Evolutionary conservation across 2,113 vertebrate species (phyloP), one percentile per base, ranked within the genome.

Genomic region (Sceloporus tristichus): DNA sequence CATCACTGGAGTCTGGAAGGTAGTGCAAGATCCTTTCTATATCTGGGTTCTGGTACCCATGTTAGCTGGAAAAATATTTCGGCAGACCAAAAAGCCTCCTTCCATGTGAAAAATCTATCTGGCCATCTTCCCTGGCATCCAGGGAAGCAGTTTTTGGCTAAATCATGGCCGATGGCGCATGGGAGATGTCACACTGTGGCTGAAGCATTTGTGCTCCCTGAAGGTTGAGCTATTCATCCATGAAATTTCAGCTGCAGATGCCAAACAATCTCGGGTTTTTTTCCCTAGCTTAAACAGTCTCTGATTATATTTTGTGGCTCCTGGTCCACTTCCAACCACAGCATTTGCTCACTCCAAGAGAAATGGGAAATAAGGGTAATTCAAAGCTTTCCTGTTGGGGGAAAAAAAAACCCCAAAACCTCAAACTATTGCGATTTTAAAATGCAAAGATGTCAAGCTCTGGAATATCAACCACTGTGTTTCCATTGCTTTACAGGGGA

Each of bases 51-150:
- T 92, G 92, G 94, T 94, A 94, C 94, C 93, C 85, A 93, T 89
- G 89, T 90, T 91, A 94, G 94, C 92, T 91, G 92, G 90, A 93
- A 74, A 87, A 93, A 85, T 91, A 92, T 93, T 91, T 89, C 91
- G 94, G 91, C 29, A 29, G 42, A 18, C 27, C 40, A 85, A 77
- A 34, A 56, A 71, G 68, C 5, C 4, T 25, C 11, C 27, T n/a
- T 38, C 18, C 66, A 40, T 13, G 48, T 48, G 48, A 48, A 86
- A 91, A 87, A 87, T 91, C 91, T 81, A 90, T 91, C 90, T 93
- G 94, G 94, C 87, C 93, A 90, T 92, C 90, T 95, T 94, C 94
- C 93, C 94, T 89, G 92, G 75, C 92, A 93, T 91, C 90, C 88
- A 87, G 82, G 93, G 93, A 95, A 89, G 89, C 68, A 53, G 88